Percentiles rank a stretch among this genome's conserved stretches.
Evolutionary conservation across 2,113 vertebrate genomes (phyloP).

Genomic region (Parotia lawesii): DNA sequence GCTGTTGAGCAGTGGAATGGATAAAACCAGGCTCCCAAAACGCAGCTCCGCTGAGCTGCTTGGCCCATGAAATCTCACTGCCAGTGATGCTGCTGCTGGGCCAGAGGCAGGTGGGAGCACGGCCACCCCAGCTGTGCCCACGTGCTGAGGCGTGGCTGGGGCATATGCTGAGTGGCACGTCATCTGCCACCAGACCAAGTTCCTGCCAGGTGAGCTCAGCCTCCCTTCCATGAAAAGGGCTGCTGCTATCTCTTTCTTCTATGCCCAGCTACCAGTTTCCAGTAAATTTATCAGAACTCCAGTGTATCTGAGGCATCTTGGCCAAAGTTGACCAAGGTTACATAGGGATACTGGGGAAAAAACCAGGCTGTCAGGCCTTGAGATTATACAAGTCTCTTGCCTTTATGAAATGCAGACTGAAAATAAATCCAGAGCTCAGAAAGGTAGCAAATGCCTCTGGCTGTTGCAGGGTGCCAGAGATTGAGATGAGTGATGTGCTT

Average conservation of each 20-base stretch:
- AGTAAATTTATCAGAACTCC: not conserved
- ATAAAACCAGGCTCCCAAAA: not conserved
- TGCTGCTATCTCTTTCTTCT: not conserved
- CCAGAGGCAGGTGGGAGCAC: fast-evolving
- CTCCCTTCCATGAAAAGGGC: not conserved
- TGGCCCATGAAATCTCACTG: not conserved
- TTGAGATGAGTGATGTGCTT: fast-evolving
- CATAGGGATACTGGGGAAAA: not conserved
- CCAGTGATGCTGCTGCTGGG: not conserved
- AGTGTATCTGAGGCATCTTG: not conserved
- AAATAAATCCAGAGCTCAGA: not conserved
- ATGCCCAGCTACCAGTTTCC: not conserved
- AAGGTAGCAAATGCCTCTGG: not conserved
- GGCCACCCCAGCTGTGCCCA: not conserved
- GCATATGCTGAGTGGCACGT: not conserved
- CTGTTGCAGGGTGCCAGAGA: not conserved
- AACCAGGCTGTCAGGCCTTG: not conserved
- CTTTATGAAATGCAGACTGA: not conserved
- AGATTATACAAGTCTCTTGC: not conserved
- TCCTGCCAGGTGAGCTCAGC: not conserved
- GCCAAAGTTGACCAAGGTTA: not conserved
- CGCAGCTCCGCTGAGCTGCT: not conserved
- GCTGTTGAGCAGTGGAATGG: not conserved
- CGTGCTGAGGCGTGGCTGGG: not conserved
- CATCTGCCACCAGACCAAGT: not conserved